phyloP scores from a whole-genome alignment of 2,888 invertebrate species.

The Metopia argyrocephala region DNA sequence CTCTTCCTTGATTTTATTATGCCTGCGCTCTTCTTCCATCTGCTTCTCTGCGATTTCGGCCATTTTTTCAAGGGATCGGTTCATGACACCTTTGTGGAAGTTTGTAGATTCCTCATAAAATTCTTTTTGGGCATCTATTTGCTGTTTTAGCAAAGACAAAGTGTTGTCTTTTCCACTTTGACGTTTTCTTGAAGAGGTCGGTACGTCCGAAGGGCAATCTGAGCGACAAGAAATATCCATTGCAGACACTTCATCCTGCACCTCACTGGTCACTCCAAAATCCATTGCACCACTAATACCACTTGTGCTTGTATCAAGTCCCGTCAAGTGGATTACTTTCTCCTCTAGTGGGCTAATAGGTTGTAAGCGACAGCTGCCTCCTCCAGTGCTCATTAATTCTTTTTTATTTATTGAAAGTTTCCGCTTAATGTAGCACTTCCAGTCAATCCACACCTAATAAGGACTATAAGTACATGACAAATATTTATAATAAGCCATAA shows the following conservation, averaged over 20 bases:
- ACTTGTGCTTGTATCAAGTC: constrained; percentile 23
- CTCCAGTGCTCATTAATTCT: constrained; percentile 40
- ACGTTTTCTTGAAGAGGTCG: constrained; percentile 22
- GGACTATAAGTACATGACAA: neutral
- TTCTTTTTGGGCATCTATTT: neutral
- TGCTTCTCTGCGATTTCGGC: constrained; percentile 8
- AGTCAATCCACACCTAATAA: constrained; percentile 39
- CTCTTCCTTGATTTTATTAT: constrained; percentile 9
- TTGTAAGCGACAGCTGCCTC: constrained; percentile 36
- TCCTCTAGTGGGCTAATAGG: constrained; percentile 31
- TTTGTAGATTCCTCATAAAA: neutral
- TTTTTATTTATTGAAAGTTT: constrained; percentile 33
- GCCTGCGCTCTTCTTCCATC: constrained; percentile 11
- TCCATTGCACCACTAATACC: constrained; percentile 28
- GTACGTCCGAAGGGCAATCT: neutral
- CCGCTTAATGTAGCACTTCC: constrained; percentile 41
- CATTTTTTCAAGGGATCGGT: constrained; percentile 12
- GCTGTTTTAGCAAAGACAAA: neutral
- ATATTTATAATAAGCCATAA: constrained; percentile 8
- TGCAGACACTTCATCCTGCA: constrained; percentile 17
- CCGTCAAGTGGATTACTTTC: constrained; percentile 20
- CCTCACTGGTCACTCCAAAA: constrained; percentile 23
- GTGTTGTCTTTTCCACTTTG: neutral
- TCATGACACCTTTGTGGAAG: neutral
- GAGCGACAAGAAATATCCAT: constrained; percentile 27